Conservation (phyloP, 2,797 vertebrate species). For the Poeciliopsis infans region DNA sequence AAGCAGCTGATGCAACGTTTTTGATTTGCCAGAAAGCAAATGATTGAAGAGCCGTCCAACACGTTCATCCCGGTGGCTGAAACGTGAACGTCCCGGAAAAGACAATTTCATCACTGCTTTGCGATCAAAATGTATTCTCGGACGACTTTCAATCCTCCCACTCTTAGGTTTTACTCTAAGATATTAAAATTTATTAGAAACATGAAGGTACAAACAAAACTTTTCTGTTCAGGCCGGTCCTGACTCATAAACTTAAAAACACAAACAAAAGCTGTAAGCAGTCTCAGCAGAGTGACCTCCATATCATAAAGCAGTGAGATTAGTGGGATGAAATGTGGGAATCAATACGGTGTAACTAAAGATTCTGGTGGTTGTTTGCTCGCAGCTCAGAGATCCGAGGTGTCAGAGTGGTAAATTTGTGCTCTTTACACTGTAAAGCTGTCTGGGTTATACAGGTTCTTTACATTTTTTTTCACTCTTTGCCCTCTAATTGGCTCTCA, state of each 20-base stretch:
- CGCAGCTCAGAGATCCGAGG: constrained; percentile 6
- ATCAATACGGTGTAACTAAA: constrained; percentile 50
- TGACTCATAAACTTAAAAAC: not conserved
- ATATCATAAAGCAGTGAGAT: constrained; percentile 23
- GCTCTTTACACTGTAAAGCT: constrained; percentile 52
- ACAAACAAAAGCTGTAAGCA: constrained; percentile 22
- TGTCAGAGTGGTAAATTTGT: constrained; percentile 39
- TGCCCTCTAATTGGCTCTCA: constrained; percentile 62
- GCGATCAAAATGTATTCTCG: not conserved
- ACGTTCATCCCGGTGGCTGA: constrained; percentile 14
- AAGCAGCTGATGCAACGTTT: constrained; percentile 8
- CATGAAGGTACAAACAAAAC: not conserved
- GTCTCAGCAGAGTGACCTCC: not conserved
- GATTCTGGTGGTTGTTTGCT: constrained; percentile 13
- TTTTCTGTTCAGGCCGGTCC: not conserved
- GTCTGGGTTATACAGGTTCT: constrained; percentile 39
- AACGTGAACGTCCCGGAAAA: constrained; percentile 9
- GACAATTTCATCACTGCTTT: not conserved
- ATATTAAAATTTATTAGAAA: not conserved
- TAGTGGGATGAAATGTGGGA: constrained; percentile 31
- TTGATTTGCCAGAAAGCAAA: constrained; percentile 9
- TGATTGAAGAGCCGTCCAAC: constrained; percentile 13
- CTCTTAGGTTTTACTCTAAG: not conserved
- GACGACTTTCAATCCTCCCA: constrained; percentile 18
- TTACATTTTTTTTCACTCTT: constrained; percentile 29